Evolutionary conservation across 2,888 invertebrate genomes (phyloP).

Genomic region (Netelia virgata): DNA sequence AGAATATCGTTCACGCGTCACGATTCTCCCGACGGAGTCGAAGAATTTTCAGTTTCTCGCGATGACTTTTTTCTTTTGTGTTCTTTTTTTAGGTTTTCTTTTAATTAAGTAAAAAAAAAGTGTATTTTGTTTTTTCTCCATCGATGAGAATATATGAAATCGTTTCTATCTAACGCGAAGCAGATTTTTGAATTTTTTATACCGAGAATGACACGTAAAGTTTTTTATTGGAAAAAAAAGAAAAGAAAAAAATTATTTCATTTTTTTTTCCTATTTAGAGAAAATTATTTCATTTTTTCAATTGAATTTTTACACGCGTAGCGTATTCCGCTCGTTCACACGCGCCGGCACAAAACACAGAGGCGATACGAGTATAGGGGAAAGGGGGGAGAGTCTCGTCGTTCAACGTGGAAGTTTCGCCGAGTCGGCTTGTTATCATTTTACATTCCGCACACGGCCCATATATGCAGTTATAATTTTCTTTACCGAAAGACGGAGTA

Average conservation of each 20-base stretch:
- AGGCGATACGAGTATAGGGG: neutral
- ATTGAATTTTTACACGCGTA: no score
- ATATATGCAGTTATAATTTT: neutral
- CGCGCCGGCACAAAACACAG: neutral
- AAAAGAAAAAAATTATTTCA: no score
- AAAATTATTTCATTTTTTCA: no score
- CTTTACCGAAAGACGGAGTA: no score
- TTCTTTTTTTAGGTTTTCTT: neutral
- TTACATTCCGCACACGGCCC: conserved; percentile 31
- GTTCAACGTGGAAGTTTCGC: conserved; percentile 7
- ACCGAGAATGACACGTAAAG: no score
- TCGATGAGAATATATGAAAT: no score
- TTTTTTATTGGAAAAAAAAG: no score
- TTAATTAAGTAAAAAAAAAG: no score
- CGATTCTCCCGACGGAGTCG: neutral
- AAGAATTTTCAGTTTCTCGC: conserved; percentile 1
- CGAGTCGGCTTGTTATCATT: conserved; percentile 51
- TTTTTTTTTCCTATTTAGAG: neutral
- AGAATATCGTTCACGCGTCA: conserved; percentile 38
- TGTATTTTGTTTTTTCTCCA: no score
- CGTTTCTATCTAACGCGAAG: no score
- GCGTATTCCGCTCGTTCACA: neutral
- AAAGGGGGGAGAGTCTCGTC: conserved; percentile 21
- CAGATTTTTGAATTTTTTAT: no score
- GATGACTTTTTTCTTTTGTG: neutral